Percentiles rank a stretch among this genome's conserved stretches.
phyloP scores from a whole-genome alignment of 2,797 vertebrate genomes.

The Bovichtus variegatus region DNA sequence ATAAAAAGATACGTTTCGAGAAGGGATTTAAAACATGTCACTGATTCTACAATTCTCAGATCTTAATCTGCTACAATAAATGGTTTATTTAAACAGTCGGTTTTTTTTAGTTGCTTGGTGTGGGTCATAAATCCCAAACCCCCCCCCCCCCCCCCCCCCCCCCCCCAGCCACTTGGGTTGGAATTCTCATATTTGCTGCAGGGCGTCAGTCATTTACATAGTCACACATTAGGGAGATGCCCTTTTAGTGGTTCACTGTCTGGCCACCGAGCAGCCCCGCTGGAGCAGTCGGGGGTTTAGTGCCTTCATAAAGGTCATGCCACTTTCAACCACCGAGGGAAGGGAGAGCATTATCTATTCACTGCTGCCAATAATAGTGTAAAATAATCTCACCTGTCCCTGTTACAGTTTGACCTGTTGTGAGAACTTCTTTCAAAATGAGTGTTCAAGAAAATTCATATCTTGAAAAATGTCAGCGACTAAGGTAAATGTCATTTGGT shows the following conservation, averaged over 20 bases:
- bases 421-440: background rate
- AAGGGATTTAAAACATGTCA: too few relatives aligned
- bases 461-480: conserved; percentile 10
- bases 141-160: background rate
- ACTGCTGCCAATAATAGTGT: conserved; percentile 13
- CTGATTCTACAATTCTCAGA: too few relatives aligned
- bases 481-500: conserved; percentile 20
- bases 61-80: background rate
- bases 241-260: conserved; percentile 58
- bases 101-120: background rate
- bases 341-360: conserved; percentile 43
- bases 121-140: conserved; percentile 31
- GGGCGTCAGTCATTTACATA: conserved; percentile 52
- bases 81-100: conserved; percentile 10
- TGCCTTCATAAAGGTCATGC: conserved; percentile 70
- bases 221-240: conserved; percentile 56
- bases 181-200: conserved; percentile 50
- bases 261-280: conserved; percentile 51
- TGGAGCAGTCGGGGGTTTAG: conserved; percentile 39
- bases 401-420: conserved; percentile 25
- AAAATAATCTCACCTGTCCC: conserved; percentile 10
- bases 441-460: background rate
- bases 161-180: background rate
- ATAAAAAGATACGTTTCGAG: too few relatives aligned
- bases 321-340: conserved; percentile 50